Evolutionary conservation across 2,888 invertebrate species (phyloP), one percentile per base, ranked within the genome.

Genomic region (Macaria liturata): DNA sequence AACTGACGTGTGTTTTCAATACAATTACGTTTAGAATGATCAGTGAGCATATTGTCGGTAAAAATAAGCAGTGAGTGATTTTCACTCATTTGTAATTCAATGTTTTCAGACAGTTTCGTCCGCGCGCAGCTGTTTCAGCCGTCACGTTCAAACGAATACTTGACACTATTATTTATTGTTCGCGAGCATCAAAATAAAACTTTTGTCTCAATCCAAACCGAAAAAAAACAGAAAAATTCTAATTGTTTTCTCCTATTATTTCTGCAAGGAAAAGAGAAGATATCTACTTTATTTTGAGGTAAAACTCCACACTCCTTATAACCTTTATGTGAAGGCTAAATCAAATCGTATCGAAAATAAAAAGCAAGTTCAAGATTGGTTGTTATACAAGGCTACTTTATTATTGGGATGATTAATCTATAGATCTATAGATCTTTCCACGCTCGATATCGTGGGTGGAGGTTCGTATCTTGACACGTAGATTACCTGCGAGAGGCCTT

Each of bases 81-180:
- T 51, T 52, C 7, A 6, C 34, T 37, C 34, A 37, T 6, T 6
- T 37, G 4, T 37, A 37, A 37, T 37, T 37, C 34, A 37, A 69
- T 72, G 68, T 39, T 39, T 9, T n/a, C 71, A 71, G 68, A 61
- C 57, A 7, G 64, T 83, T 80, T 81, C 80, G 81, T 77, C 71
- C 70, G 64, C 62, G 48, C 71, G 63, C 84, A 82, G 78, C 84
- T 83, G 84, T 74, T 72, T 62, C 64, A 64, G 58, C 57, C 69
- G 70, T 76, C 75, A 62, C 65, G 51, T 34, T 32, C 31, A 57
- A 68, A 66, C 70, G 61, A 62, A 61, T 62, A 71, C 70, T 72
- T 70, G 75, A 78, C 75, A 45, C 50, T 46, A 55, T 55, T 59
- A 51, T 48, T 54, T 50, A 42, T 4, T 42, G 8, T 42, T 42